phyloP scores from a whole-genome alignment of 2,888 invertebrate species.

The Hemithea aestivaria region DNA sequence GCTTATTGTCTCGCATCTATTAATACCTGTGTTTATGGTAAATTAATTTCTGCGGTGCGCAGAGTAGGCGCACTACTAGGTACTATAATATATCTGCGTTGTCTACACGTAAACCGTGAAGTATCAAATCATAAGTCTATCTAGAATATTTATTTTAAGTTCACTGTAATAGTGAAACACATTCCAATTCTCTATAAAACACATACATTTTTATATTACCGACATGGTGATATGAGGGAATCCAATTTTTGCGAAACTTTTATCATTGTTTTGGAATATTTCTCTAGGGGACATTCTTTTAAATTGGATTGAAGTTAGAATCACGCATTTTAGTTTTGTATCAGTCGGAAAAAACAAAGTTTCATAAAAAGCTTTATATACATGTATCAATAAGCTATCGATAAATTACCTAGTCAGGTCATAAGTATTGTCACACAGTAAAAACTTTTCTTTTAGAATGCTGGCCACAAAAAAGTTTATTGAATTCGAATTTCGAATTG shows the following conservation, averaged over 20 bases:
- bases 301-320: slow-evolving; percentile 74
- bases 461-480: no score
- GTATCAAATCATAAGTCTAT: no score
- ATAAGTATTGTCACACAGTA: no score
- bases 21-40: slow-evolving; percentile 65
- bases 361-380: no score
- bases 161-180: not conserved
- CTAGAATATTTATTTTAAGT: slow-evolving; percentile 5
- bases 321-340: slow-evolving; percentile 50
- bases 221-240: slow-evolving; percentile 33
- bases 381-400: no score
- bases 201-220: slow-evolving; percentile 13
- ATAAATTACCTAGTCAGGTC: no score
- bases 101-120: slow-evolving; percentile 16
- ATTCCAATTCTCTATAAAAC: not conserved
- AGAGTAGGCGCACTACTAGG: slow-evolving; percentile 31
- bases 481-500: no score
- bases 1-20: slow-evolving; percentile 74
- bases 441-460: no score
- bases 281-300: slow-evolving; percentile 67
- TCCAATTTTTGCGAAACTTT: slow-evolving; percentile 62
- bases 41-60: slow-evolving; percentile 60
- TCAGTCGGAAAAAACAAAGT: slow-evolving; percentile 24
- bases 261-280: slow-evolving; percentile 66
- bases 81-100: slow-evolving; percentile 27